Conservation (phyloP, 2,888 invertebrate species). For the Drosophila bunnanda region DNA sequence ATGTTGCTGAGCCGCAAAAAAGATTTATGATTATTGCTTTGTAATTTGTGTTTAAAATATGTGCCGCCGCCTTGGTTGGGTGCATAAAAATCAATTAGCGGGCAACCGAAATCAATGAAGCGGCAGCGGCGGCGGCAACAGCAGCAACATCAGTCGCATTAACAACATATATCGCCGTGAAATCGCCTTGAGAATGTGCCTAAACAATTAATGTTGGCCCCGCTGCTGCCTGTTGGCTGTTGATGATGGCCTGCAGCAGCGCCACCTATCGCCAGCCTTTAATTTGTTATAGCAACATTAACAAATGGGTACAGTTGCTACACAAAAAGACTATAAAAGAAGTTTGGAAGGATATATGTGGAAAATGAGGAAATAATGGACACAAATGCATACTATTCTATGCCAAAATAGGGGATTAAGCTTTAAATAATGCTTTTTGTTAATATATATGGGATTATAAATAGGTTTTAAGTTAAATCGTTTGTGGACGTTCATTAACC, state of each 20-base stretch:
- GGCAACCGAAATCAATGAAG: conserved; percentile 38
- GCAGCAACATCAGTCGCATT: conserved; percentile 3
- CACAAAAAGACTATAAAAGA: neutral
- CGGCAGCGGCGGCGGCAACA: neutral
- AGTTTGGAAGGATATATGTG: neutral
- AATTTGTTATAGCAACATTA: conserved; percentile 54
- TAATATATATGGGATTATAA: too few species aligned
- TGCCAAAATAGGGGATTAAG: too few species aligned
- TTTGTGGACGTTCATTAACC: too few species aligned
- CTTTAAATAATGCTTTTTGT: too few species aligned
- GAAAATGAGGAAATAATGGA: neutral
- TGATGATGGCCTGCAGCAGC: conserved; percentile 73
- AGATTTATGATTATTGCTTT: conserved; percentile 80
- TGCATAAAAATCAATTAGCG: conserved; percentile 75
- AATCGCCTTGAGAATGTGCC: conserved; percentile 42
- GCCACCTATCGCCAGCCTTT: conserved; percentile 79
- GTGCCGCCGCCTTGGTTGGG: conserved; percentile 66
- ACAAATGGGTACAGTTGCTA: conserved; percentile 38
- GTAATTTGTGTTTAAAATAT: conserved; percentile 79
- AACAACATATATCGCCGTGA: conserved; percentile 12
- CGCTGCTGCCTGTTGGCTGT: conserved; percentile 38
- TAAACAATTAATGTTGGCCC: conserved; percentile 68
- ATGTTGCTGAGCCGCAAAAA: conserved; percentile 78
- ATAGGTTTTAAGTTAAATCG: too few species aligned
- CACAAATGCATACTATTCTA: too few species aligned